Evolutionary conservation across 2,113 vertebrate species (phyloP), one percentile per base, ranked within the genome.

Genomic region (Xiphophorus maculatus): DNA sequence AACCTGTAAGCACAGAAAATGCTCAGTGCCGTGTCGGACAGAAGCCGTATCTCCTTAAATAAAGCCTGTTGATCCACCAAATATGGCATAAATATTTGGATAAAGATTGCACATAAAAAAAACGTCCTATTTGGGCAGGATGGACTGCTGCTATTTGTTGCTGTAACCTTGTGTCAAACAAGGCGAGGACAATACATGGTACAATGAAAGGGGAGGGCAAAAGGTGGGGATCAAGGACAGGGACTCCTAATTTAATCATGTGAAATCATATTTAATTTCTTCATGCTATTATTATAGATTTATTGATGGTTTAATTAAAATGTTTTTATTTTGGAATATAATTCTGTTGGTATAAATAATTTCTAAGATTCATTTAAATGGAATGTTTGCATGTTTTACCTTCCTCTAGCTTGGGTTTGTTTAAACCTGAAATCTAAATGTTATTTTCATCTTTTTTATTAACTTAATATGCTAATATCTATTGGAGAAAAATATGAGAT

Each of bases 141-240:
- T 65, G 62, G 33, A 32, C 69, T 71, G 85, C 73, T 81, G 82
- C 89, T 89, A 90, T 91, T 90, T 85, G 86, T 84, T 90, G 84
- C 82, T 9, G 54, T 82, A 79, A 90, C 83, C 89, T 86, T 89
- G 84, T 87, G 90, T 88, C 85, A 62, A 90, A 81, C 85, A 90
- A 69, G 79, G 76, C 6, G 29, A 84, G 80, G 80, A 84, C 83
- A 78, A 71, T 80, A 67, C 63, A 66, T 72, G 42, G 60, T 51
- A 62, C 64, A 82, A 65, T 75, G 66, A 37, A 70, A 78, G 79
- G 82, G 85, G 85, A 80, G 85, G 89, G 87, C 65, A 64, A 77
- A 83, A 86, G 84, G 71, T 77, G 79, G 77, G 40, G 65, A 79
- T 65, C 73, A 84, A 65, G 68, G 77, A 80, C 61, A 77, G 73